Percentiles rank a stretch among this genome's conserved stretches.
Evolutionary conservation across 2,113 vertebrate species (phyloP).

Genomic region (Corythornis madagascariensis): DNA sequence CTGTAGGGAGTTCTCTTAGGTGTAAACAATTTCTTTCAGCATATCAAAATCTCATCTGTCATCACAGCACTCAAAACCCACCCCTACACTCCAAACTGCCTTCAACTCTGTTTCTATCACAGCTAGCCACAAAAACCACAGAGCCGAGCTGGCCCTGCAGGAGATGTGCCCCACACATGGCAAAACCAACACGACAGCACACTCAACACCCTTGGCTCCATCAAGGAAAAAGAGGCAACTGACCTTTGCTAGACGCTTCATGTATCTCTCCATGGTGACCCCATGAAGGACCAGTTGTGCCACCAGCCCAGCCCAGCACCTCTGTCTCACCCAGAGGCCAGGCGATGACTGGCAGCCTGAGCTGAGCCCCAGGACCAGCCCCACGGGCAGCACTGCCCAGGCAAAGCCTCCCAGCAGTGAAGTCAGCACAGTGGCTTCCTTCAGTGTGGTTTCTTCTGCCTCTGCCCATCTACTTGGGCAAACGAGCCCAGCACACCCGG

Average conservation of each 20-base stretch:
- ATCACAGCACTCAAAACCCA: not conserved
- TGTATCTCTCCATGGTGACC: constrained; percentile 39
- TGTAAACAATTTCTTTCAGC: not conserved
- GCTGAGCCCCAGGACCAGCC: not conserved
- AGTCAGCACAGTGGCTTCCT: not conserved
- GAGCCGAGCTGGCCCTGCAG: not conserved
- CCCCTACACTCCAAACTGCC: not conserved
- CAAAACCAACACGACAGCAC: not conserved
- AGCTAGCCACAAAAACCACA: not conserved
- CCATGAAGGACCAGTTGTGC: not conserved
- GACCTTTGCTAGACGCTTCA: constrained; percentile 55
- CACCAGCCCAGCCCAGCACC: not conserved
- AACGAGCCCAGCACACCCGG: constrained; percentile 22
- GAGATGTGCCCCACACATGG: not conserved
- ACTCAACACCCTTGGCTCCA: not conserved
- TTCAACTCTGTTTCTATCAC: not conserved
- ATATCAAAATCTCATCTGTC: not conserved
- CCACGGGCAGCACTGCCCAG: not conserved
- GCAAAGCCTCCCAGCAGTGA: not conserved
- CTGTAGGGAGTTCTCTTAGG: not conserved
- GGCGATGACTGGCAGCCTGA: not conserved
- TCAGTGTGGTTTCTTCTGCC: not conserved
- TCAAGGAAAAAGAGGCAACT: constrained; percentile 2
- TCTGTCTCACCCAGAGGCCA: not conserved
- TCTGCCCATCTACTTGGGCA: constrained; percentile 28